Evolutionary conservation across 2,797 vertebrate genomes (phyloP).

Genomic region (Triplophysa bombifrons): DNA sequence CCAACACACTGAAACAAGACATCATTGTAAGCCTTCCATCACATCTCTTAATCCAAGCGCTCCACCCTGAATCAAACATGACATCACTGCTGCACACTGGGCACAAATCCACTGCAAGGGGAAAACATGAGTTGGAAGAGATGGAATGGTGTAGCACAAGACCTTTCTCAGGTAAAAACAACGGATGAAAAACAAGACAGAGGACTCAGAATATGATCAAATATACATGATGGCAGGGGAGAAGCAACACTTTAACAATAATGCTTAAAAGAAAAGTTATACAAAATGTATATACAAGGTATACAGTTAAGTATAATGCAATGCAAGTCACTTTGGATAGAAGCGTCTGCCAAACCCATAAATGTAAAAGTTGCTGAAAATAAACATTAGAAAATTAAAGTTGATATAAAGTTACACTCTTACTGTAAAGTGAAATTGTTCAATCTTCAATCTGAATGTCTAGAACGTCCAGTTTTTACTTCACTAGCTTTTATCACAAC

Average conservation of each 20-base stretch:
- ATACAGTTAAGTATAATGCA: too few relatives aligned
- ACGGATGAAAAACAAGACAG: neutral
- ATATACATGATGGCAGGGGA: neutral
- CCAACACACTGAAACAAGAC: slow-evolving; percentile 38
- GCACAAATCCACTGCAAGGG: slow-evolving; percentile 7
- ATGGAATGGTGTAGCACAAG: slow-evolving; percentile 14
- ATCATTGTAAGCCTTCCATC: slow-evolving; percentile 22
- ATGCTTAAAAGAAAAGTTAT: neutral
- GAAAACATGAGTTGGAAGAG: neutral
- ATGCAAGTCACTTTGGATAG: too few relatives aligned
- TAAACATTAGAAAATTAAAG: neutral
- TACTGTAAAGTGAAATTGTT: too few relatives aligned
- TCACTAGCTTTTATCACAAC: slow-evolving; percentile 54
- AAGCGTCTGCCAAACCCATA: too few relatives aligned
- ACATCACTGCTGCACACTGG: slow-evolving; percentile 41
- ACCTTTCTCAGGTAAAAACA: slow-evolving; percentile 2
- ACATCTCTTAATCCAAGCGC: slow-evolving; percentile 5
- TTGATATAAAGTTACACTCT: neutral
- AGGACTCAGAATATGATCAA: neutral
- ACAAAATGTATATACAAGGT: too few relatives aligned
- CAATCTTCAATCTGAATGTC: neutral
- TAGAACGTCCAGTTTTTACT: slow-evolving; percentile 35
- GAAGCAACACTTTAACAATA: neutral
- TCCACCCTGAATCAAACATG: slow-evolving; percentile 29
- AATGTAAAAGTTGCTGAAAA: neutral